Percentiles rank a stretch among this genome's conserved stretches.
Conservation (phyloP, 2,888 invertebrate species). For the Epistrophe grossulariae region DNA sequence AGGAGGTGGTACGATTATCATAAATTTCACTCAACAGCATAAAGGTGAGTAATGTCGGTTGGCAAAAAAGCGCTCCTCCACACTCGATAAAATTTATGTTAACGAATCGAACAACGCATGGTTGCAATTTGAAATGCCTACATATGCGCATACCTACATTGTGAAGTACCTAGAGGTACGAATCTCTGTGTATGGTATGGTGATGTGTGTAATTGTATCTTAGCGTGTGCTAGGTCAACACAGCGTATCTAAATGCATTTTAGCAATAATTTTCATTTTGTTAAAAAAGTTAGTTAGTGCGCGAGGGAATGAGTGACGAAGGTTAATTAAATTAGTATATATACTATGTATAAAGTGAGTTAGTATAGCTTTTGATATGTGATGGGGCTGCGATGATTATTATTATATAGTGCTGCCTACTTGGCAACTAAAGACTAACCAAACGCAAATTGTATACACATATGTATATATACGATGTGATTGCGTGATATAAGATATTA, state of each 20-base stretch:
- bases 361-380: slow-evolving; percentile 35
- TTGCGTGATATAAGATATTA: slow-evolving; percentile 61
- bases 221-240: slow-evolving; percentile 56
- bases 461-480: slow-evolving; percentile 37
- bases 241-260: slow-evolving; percentile 56
- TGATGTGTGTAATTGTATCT: slow-evolving; percentile 53
- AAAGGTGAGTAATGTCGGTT: slow-evolving; percentile 73
- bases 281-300: slow-evolving; percentile 47
- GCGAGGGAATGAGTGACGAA: slow-evolving; percentile 51
- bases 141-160: no score
- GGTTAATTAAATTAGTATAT: slow-evolving; percentile 68
- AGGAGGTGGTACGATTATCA: slow-evolving; percentile 62
- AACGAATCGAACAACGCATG: slow-evolving; percentile 58
- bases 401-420: slow-evolving; percentile 19
- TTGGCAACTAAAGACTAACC: slow-evolving; percentile 8
- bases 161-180: slow-evolving; percentile 9
- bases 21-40: slow-evolving; percentile 65
- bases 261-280: slow-evolving; percentile 58
- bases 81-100: slow-evolving; percentile 68
- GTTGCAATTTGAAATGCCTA: slow-evolving; percentile 49
- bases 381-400: slow-evolving; percentile 12
- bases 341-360: slow-evolving; percentile 5
- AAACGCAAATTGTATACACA: slow-evolving; percentile 43
- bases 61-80: slow-evolving; percentile 53
- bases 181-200: background rate